Evolutionary conservation across 2,888 invertebrate species (phyloP).

Genomic region (Furcula furcula): DNA sequence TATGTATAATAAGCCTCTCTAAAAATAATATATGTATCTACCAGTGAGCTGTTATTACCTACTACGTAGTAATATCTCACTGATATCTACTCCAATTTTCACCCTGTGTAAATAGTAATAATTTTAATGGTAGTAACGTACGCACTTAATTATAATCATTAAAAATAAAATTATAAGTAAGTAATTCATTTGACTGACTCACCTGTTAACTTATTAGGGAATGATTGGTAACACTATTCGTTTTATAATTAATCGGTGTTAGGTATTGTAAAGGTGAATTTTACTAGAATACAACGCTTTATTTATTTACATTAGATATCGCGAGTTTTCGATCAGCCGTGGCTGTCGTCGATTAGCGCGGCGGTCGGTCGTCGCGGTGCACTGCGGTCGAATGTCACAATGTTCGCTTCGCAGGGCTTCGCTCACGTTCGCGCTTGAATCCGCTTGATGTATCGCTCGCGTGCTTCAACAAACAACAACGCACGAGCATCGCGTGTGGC

Average conservation of each 20-base stretch:
- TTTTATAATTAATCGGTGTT: neutral
- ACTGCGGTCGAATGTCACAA: constrained; percentile 80
- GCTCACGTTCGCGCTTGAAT: too few relatives aligned
- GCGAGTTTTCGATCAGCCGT: constrained; percentile 65
- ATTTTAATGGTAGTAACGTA: too few relatives aligned
- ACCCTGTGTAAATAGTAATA: too few relatives aligned
- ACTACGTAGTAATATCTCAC: too few relatives aligned
- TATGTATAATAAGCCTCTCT: too few relatives aligned
- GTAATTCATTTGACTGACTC: constrained; percentile 31
- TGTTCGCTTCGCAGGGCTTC: too few relatives aligned
- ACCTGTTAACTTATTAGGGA: constrained; percentile 26
- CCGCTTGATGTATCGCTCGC: constrained; percentile 10
- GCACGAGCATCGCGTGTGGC: constrained; percentile 17
- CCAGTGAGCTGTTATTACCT: too few relatives aligned
- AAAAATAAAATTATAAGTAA: too few relatives aligned
- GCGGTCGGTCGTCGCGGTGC: constrained; percentile 71
- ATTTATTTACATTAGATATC: constrained; percentile 33
- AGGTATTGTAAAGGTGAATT: constrained; percentile 5
- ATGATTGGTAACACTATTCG: constrained; percentile 9
- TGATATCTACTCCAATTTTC: too few relatives aligned
- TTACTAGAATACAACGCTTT: constrained; percentile 18
- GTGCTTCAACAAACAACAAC: too few relatives aligned
- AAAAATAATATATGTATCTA: too few relatives aligned
- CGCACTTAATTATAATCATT: too few relatives aligned
- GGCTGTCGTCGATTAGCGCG: constrained; percentile 68